Conservation (phyloP, 2,888 invertebrate species). For the Cotesia congregata region DNA sequence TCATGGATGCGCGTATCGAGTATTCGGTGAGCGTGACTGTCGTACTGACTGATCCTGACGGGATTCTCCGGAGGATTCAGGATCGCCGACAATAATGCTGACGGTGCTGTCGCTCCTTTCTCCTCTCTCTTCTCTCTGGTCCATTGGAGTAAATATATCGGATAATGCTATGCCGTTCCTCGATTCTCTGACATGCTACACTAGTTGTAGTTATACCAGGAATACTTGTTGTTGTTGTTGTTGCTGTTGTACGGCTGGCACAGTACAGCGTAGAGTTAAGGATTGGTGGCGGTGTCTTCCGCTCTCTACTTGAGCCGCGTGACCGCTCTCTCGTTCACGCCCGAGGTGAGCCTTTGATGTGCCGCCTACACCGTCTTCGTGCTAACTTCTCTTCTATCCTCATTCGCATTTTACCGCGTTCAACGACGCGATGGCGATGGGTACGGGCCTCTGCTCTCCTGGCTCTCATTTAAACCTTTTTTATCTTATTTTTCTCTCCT, state of each 20-base stretch:
- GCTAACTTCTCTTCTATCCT: slow-evolving; percentile 56
- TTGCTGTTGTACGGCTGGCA: slow-evolving; percentile 45
- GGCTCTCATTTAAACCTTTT: neutral
- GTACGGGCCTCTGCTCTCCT: slow-evolving; percentile 9
- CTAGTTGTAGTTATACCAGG: slow-evolving; percentile 7
- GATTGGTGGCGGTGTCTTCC: slow-evolving; percentile 66
- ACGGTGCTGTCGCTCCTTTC: slow-evolving; percentile 38
- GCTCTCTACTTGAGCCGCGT: slow-evolving; percentile 68
- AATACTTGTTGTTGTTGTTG: slow-evolving; percentile 22
- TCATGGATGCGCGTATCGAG: slow-evolving; percentile 43
- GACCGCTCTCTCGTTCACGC: slow-evolving; percentile 68
- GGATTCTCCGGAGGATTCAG: neutral
- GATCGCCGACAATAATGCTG: slow-evolving; percentile 12
- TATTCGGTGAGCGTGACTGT: slow-evolving; percentile 45
- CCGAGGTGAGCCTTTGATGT: slow-evolving; percentile 68
- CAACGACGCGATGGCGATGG: slow-evolving; percentile 40
- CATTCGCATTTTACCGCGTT: slow-evolving; percentile 45
- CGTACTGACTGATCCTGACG: slow-evolving; percentile 43
- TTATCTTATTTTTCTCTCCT: slow-evolving; percentile 34
- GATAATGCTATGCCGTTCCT: slow-evolving; percentile 32
- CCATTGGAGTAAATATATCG: slow-evolving; percentile 66
- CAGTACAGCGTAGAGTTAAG: slow-evolving; percentile 35
- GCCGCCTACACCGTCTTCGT: slow-evolving; percentile 66
- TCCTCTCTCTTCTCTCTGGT: slow-evolving; percentile 54
- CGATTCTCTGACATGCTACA: neutral